Evolutionary conservation across 2,113 vertebrate genomes (phyloP).

Genomic region (Plecotus auritus): DNA sequence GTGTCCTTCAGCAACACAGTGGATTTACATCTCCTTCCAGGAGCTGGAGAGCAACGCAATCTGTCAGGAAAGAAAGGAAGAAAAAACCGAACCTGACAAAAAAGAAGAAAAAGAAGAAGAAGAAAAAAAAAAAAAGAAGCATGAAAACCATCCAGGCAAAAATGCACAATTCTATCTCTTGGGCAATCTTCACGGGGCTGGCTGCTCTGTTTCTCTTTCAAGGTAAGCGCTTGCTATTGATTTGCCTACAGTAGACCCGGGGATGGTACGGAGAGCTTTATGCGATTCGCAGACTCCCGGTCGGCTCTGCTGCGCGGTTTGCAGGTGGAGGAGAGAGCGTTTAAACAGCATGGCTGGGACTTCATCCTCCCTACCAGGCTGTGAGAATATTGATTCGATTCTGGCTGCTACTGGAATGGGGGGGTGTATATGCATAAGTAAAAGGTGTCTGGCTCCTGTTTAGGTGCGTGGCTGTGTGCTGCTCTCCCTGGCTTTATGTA

Average conservation of each 20-base stretch:
- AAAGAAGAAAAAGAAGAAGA: slow-evolving; percentile 69
- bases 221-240: slow-evolving; percentile 77
- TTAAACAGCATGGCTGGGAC: slow-evolving; percentile 69
- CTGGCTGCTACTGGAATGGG: slow-evolving; percentile 48
- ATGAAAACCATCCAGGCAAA: slow-evolving; percentile 79
- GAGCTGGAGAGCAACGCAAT: slow-evolving; percentile 55
- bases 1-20: slow-evolving; percentile 78
- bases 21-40: slow-evolving; percentile 78
- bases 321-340: slow-evolving; percentile 55
- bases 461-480: background rate
- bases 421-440: slow-evolving; percentile 52
- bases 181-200: slow-evolving; percentile 82
- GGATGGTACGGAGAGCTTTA: slow-evolving; percentile 28
- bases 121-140: slow-evolving; percentile 53
- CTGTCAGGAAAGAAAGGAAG: slow-evolving; percentile 55
- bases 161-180: slow-evolving; percentile 79
- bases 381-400: slow-evolving; percentile 64
- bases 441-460: slow-evolving; percentile 45
- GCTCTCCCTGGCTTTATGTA: slow-evolving; percentile 35
- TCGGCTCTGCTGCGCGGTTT: slow-evolving; percentile 41
- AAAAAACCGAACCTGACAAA: slow-evolving; percentile 64
- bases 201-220: slow-evolving; percentile 83
- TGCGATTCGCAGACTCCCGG: slow-evolving; percentile 40
- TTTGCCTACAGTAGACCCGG: slow-evolving; percentile 42
- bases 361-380: slow-evolving; percentile 57